phyloP scores from a whole-genome alignment of 2,113 vertebrate genomes.

The Porphyrio hochstetteri region DNA sequence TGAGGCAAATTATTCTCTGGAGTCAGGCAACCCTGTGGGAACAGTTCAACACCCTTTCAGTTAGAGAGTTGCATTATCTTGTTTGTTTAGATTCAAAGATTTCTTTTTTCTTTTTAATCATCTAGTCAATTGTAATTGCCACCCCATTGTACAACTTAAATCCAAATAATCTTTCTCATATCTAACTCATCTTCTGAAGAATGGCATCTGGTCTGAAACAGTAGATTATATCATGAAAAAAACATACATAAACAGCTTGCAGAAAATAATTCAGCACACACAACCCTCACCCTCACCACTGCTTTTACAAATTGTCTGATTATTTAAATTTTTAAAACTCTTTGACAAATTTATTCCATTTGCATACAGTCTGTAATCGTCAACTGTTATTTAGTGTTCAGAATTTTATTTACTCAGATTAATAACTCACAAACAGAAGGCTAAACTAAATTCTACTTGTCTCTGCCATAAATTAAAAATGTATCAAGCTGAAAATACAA shows the following conservation, averaged over 20 bases:
- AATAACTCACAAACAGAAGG: neutral
- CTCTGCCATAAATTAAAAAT: neutral
- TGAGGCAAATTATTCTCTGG: neutral
- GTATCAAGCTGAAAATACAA: neutral
- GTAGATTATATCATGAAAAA: neutral
- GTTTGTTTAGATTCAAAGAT: neutral
- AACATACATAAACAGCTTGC: neutral
- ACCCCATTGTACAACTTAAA: neutral
- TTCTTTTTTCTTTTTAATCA: neutral
- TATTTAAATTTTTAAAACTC: neutral
- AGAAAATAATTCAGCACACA: neutral
- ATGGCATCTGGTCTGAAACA: neutral
- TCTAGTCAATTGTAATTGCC: neutral
- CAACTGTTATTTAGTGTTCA: neutral
- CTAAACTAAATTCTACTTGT: neutral
- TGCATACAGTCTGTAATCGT: neutral
- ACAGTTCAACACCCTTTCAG: neutral
- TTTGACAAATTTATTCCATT: neutral
- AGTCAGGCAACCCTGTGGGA: neutral
- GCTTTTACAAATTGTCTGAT: neutral
- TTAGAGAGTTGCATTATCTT: neutral
- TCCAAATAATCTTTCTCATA: slow-evolving; percentile 3
- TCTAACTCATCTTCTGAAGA: neutral
- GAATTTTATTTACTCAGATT: neutral
- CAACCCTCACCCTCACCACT: neutral